Percentiles rank a stretch among this genome's conserved stretches.
These are phyloP conservation scores for Trachymyrmex cornetzi DNA, from an alignment of 1,140 invertebrate species.

Conservation along the genomic window DNA sequence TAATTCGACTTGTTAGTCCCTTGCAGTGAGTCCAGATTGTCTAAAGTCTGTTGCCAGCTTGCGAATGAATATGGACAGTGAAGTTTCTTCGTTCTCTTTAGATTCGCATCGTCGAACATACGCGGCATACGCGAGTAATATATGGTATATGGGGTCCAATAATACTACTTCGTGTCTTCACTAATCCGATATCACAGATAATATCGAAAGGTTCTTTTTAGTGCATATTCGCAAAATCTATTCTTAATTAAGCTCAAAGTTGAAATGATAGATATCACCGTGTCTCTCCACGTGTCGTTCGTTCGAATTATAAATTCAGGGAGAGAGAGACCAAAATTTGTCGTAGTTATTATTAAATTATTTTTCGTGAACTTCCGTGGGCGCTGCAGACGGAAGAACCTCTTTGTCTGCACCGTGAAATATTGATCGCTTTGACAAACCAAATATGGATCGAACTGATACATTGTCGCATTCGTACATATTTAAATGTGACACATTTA, in stretches of 20 bases:
- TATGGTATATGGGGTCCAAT: conserved; percentile 18
- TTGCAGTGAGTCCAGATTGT: conserved; percentile 54
- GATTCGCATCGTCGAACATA: conserved; percentile 35
- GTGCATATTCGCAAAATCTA: not conserved
- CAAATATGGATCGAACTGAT: not conserved
- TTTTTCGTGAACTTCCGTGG: not conserved
- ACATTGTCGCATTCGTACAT: not conserved
- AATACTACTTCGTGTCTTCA: conserved; percentile 42
- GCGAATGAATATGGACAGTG: conserved; percentile 2
- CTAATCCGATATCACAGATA: too few relatives aligned
- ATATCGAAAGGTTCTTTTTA: not conserved
- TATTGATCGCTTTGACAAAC: conserved; percentile 31
- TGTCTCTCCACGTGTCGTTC: not conserved
- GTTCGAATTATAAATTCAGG: not conserved
- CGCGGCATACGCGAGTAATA: conserved; percentile 42
- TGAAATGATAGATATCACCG: not conserved
- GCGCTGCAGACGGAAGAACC: not conserved
- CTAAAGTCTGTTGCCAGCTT: conserved; percentile 67
- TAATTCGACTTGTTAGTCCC: conserved; percentile 74
- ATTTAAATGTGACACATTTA: not conserved
- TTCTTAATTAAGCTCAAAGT: conserved; percentile 27
- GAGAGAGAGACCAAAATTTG: not conserved
- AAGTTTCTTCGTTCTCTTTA: conserved; percentile 40
- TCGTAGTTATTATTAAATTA: conserved; percentile 3
- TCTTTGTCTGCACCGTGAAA: conserved; percentile 37